phyloP scores from a whole-genome alignment of 92 coral and sea anemone genomes.

The Palythoa grandiflora region DNA sequence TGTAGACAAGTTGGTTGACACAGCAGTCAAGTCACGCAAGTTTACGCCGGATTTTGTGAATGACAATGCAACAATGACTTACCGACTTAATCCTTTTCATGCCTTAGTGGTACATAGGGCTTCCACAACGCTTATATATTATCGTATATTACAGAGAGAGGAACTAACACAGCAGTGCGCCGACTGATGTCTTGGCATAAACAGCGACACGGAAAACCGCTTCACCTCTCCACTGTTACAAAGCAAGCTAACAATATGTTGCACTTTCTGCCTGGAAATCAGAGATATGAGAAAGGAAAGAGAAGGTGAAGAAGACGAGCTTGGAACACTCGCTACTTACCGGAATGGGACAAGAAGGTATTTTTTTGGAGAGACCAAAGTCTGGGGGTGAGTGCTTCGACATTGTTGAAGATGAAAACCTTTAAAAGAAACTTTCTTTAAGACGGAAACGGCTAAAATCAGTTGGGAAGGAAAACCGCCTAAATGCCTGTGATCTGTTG shows the following conservation, averaged over 20 bases:
- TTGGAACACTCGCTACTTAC: not conserved
- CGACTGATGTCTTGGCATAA: constrained; percentile 6
- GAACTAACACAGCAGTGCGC: not conserved
- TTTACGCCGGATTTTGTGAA: too few species aligned
- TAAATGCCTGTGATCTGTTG: constrained; percentile 38
- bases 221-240: constrained; percentile 18
- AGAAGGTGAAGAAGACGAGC: constrained; percentile 14
- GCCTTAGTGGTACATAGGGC: too few species aligned
- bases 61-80: too few species aligned
- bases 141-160: too few species aligned
- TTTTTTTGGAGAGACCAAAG: constrained; percentile 25
- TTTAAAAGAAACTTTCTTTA: constrained; percentile 29
- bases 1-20: too few species aligned
- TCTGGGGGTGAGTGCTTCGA: not conserved
- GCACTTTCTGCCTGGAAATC: not conserved
- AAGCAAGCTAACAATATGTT: not conserved
- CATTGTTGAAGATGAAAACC: constrained; percentile 24
- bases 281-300: constrained; percentile 6
- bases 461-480: constrained; percentile 43
- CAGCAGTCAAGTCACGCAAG: too few species aligned
- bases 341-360: constrained; percentile 10
- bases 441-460: constrained; percentile 55
- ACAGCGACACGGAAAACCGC: constrained; percentile 23
- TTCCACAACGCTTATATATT: too few species aligned
- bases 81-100: too few species aligned